A percentile compares a stretch with the other conserved stretches of the same genome.
These are phyloP conservation scores for Lagenorhynchus albirostris DNA, from an alignment of 2,113 vertebrate species.

Conservation along the genomic window DNA sequence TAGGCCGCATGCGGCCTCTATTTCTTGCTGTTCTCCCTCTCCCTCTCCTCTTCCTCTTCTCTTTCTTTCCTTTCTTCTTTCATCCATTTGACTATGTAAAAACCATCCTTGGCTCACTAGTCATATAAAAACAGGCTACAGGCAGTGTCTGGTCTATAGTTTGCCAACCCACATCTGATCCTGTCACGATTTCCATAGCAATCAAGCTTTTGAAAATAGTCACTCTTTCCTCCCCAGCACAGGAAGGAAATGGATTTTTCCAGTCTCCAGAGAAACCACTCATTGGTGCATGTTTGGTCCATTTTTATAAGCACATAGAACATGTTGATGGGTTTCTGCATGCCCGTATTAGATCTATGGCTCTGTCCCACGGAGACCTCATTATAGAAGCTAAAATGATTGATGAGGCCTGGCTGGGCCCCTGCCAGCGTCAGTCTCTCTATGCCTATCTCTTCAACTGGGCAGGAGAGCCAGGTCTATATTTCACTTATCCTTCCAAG, in stretches of 20 bases:
- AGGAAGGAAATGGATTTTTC: neutral
- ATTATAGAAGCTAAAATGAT: neutral
- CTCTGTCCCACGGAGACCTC: neutral
- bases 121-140: neutral
- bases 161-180: neutral
- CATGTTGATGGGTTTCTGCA: no score
- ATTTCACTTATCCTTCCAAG: neutral
- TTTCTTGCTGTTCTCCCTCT: neutral
- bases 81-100: neutral
- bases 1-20: neutral
- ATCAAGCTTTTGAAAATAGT: neutral
- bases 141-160: neutral
- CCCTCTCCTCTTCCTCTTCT: neutral
- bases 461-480: neutral
- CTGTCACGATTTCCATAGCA: neutral
- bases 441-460: neutral
- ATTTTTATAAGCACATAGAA: neutral
- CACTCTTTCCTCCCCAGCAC: neutral
- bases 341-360: neutral
- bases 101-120: neutral
- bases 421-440: no score
- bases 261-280: neutral
- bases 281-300: neutral
- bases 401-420: no score
- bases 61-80: neutral